Conservation (phyloP, 1,140 invertebrate genomes). For the Caenorhabditis remanei region DNA sequence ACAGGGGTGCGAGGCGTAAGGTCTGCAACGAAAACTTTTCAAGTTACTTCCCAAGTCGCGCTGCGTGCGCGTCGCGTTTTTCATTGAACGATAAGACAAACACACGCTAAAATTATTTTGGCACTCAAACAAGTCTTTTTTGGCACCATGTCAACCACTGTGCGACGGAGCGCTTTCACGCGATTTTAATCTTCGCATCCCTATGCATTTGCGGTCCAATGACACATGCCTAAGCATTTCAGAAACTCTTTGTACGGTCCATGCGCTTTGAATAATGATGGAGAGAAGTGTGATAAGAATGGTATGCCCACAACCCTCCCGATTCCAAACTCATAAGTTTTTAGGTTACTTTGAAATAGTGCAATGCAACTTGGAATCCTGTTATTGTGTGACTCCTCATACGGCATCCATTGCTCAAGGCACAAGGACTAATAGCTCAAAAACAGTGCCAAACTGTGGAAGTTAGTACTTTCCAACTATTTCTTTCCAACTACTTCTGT, state of each 20-base stretch:
- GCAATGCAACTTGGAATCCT: constrained; percentile 42
- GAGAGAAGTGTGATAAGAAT: constrained; percentile 12
- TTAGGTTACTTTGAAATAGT: constrained; percentile 59
- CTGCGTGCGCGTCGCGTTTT: too few relatives aligned
- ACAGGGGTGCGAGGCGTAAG: too few relatives aligned
- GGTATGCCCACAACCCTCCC: background rate
- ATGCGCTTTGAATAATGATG: constrained; percentile 24
- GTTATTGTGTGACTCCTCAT: constrained; percentile 57
- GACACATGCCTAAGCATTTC: background rate
- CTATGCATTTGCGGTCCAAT: too few relatives aligned
- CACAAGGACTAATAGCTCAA: background rate
- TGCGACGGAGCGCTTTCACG: too few relatives aligned
- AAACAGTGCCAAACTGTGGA: constrained; percentile 53
- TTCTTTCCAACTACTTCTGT: background rate
- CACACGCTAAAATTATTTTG: too few relatives aligned
- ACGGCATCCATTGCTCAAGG: constrained; percentile 11
- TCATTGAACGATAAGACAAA: too few relatives aligned
- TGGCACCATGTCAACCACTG: too few relatives aligned
- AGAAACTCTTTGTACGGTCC: background rate
- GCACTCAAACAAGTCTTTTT: too few relatives aligned
- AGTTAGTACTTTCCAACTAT: background rate
- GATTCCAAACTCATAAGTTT: background rate
- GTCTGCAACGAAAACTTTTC: too few relatives aligned
- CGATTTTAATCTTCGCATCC: too few relatives aligned
- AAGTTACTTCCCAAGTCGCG: too few relatives aligned